phyloP scores from a whole-genome alignment of 1,140 invertebrate species.

The Apis laboriosa region DNA sequence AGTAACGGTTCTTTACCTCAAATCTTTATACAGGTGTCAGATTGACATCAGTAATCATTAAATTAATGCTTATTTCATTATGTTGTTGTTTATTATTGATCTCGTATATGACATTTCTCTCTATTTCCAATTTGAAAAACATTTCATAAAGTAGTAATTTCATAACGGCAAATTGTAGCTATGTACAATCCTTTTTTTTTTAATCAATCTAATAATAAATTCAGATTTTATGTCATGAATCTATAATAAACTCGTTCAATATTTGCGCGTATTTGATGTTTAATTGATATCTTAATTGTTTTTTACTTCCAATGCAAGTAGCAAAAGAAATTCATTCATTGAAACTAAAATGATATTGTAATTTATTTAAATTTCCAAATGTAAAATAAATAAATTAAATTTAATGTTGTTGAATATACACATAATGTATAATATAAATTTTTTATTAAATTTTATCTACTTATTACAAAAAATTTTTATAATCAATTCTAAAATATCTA shows the following conservation, averaged over 20 bases:
- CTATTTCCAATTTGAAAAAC: slow-evolving; percentile 34
- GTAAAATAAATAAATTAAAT: background rate
- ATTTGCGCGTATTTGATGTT: background rate
- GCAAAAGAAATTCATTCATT: slow-evolving; percentile 33
- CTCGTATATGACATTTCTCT: background rate
- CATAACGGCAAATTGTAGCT: slow-evolving; percentile 35
- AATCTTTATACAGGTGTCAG: slow-evolving; percentile 6
- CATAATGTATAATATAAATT: no score
- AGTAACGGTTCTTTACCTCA: slow-evolving; percentile 27
- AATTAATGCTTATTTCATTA: slow-evolving; percentile 15
- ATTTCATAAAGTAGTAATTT: slow-evolving; percentile 35
- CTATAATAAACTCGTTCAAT: slow-evolving; percentile 23
- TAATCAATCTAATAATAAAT: slow-evolving; percentile 20
- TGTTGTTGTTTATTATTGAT: background rate
- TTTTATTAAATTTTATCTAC: no score
- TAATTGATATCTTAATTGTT: slow-evolving; percentile 30
- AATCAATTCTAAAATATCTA: background rate
- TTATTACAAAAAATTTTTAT: background rate
- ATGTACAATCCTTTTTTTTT: slow-evolving; percentile 1
- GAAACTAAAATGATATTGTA: slow-evolving; percentile 12
- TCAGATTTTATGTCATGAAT: slow-evolving; percentile 24
- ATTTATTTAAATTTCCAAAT: background rate
- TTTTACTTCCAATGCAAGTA: slow-evolving; percentile 15
- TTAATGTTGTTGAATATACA: background rate
- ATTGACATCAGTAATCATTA: slow-evolving; percentile 12